Evolutionary conservation across 2,113 vertebrate genomes (phyloP).

Genomic region (Mormoops blainvillei): DNA sequence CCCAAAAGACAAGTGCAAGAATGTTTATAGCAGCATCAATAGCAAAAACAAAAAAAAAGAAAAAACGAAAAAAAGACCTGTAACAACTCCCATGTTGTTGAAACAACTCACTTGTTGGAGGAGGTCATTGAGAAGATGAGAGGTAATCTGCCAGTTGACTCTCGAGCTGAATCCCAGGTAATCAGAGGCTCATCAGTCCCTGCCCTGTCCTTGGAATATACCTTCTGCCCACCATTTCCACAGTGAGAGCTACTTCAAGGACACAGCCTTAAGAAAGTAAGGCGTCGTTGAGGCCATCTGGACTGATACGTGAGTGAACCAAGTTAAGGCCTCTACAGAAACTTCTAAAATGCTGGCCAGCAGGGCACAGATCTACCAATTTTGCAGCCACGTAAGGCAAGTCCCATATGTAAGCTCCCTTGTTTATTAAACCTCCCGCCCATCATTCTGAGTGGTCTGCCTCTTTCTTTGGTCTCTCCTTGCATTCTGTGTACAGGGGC

Average conservation of each 20-base stretch:
- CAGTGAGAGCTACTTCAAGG: neutral
- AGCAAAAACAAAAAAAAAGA: neutral
- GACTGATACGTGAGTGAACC: neutral
- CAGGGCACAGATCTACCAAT: neutral
- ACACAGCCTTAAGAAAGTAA: neutral
- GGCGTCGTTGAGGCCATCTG: neutral
- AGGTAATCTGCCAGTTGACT: neutral
- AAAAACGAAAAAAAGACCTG: too few species aligned
- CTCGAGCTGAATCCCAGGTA: neutral
- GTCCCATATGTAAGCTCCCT: neutral
- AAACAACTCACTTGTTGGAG: too few species aligned
- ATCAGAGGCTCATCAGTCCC: neutral
- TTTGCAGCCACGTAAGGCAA: neutral
- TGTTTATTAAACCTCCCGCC: neutral
- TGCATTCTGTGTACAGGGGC: neutral
- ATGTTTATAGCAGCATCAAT: neutral
- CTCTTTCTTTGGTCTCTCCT: neutral
- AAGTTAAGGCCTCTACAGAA: neutral
- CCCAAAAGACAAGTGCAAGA: neutral
- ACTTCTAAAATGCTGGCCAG: neutral
- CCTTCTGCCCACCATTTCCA: neutral
- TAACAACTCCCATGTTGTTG: neutral
- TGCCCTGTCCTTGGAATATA: neutral
- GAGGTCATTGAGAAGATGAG: neutral
- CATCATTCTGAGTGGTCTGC: neutral